phyloP scores from a whole-genome alignment of 2,888 invertebrate genomes.

The Shargacucullia verbasci region DNA sequence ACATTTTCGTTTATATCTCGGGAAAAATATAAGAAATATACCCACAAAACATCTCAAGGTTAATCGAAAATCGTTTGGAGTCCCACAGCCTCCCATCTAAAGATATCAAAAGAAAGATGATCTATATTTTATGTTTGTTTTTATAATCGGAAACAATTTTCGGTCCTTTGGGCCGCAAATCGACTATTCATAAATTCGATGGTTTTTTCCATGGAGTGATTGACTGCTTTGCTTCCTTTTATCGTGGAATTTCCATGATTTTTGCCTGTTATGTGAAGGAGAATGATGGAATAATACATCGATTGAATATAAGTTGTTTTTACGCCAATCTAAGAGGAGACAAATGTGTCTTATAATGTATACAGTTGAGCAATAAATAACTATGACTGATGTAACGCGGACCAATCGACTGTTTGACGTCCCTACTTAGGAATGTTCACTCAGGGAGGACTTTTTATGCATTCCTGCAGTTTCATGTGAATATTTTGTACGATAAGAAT shows the following conservation, averaged over 20 bases:
- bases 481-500: too few relatives aligned
- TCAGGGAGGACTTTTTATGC: too few relatives aligned
- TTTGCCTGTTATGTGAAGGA: conserved; percentile 1
- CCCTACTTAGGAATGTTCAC: too few relatives aligned
- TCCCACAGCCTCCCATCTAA: conserved; percentile 3
- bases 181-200: conserved; percentile 29
- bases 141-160: conserved; percentile 34
- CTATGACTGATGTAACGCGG: too few relatives aligned
- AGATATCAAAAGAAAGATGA: conserved; percentile 33
- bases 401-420: too few relatives aligned
- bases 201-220: conserved; percentile 27
- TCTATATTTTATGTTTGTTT: conserved; percentile 29
- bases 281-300: conserved; percentile 1
- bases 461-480: too few relatives aligned
- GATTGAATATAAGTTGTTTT: neutral
- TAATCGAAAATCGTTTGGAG: conserved; percentile 17
- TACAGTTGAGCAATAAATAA: too few relatives aligned
- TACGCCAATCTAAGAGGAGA: neutral
- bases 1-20: neutral
- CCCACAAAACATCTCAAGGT: conserved; percentile 3
- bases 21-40: conserved; percentile 2
- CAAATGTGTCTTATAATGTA: too few relatives aligned
- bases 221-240: conserved; percentile 19
- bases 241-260: neutral
- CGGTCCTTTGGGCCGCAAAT: conserved; percentile 16